Evolutionary conservation across 2,888 invertebrate genomes (phyloP), one percentile per base, ranked within the genome.

Genomic region (Octodonta nipae): DNA sequence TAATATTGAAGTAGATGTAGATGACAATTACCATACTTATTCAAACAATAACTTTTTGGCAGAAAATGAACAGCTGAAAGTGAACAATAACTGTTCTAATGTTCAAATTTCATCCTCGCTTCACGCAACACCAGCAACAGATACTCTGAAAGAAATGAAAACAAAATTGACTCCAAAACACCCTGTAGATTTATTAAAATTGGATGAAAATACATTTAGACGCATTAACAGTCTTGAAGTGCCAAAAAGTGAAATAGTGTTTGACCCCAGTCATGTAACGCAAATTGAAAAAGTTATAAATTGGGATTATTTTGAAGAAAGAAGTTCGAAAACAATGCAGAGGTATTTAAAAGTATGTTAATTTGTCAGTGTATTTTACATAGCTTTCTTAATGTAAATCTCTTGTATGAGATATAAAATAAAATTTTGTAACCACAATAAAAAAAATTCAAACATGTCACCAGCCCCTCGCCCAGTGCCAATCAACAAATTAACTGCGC

Each of bases 221-320:
- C 44, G 52, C 37, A 39, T 61, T 22, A 49, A 45, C 17, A 52
- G 47, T 26, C 51, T 65, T 32, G 64, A 67, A n/a, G 47, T 59
- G 20, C 73, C 74, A 3, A 49, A 42, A 7, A 43, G 50, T 35
- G 71, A 71, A 52, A 39, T 56, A 15, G 27, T 44, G 8, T 42
- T 72, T 11, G 55, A 63, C 15, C 39, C 54, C 17, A 49, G 58
- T 33, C 46, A 46, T 13, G 60, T 72, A 14, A 61, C 60, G 11
- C 66, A 70, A 13, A 57, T 71, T 32, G 73, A 74, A 52, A 68
- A 65, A 51, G 55, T 55, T 38, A 54, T 72, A 20, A 66, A 70
- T 52, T 52, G 55, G 10, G 72, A 74, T 40, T 73, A 70, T 53
- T 73, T 73, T 55, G 65, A 67, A 49, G 66, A 65, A 2, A 55